phyloP scores from a whole-genome alignment of 2,888 invertebrate species.

The Sesia apiformis region DNA sequence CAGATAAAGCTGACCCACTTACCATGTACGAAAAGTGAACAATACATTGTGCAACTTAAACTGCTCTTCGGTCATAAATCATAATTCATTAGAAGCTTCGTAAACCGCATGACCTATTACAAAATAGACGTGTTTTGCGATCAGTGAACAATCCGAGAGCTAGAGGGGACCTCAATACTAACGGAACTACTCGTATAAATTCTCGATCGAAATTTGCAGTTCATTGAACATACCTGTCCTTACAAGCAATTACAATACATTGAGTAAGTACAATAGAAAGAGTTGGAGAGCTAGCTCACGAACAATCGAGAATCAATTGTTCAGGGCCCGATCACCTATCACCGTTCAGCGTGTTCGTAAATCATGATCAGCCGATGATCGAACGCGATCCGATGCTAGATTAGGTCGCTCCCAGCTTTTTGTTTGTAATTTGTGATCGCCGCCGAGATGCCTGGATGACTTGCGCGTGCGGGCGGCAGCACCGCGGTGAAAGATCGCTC shows the following conservation, averaged over 20 bases:
- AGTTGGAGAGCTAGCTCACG: conserved; percentile 22
- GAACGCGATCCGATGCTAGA: conserved; percentile 65
- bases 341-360: conserved; percentile 61
- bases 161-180: neutral
- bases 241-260: neutral
- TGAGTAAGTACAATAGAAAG: conserved; percentile 10
- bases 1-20: conserved; percentile 24
- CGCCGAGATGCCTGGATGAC: conserved; percentile 63
- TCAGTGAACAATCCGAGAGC: conserved; percentile 4
- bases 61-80: conserved; percentile 33
- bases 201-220: too few species aligned
- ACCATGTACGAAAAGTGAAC: conserved; percentile 29
- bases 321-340: conserved; percentile 57
- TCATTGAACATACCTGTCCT: too few species aligned
- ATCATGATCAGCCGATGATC: conserved; percentile 70
- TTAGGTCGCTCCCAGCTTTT: conserved; percentile 63
- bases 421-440: conserved; percentile 65
- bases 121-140: conserved; percentile 10
- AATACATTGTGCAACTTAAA: conserved; percentile 26
- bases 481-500: conserved; percentile 39
- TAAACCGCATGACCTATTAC: conserved; percentile 44
- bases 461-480: conserved; percentile 41
- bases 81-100: conserved; percentile 41
- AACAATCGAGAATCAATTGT: conserved; percentile 62
- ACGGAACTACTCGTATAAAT: neutral